Conservation (phyloP, 1,140 invertebrate genomes). For the Cherax quadricarinatus region DNA sequence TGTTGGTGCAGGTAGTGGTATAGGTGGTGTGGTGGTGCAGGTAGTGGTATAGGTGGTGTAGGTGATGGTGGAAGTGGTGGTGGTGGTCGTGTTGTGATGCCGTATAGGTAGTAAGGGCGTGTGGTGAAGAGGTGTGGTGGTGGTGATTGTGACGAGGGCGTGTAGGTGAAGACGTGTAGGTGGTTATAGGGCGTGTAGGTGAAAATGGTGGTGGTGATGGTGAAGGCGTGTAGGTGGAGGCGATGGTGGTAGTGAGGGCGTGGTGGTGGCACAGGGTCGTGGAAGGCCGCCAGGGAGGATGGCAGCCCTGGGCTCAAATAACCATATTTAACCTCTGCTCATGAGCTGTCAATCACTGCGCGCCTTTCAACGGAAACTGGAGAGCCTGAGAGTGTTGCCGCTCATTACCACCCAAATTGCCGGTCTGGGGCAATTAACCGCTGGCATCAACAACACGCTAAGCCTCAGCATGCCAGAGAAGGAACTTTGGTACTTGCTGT, state of each 20-base stretch:
- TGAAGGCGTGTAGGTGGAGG: background rate
- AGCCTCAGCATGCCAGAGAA: background rate
- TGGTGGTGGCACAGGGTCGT: background rate
- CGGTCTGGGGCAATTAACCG: constrained; percentile 41
- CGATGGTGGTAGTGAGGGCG: background rate
- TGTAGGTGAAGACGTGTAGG: background rate
- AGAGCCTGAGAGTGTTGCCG: constrained; percentile 30
- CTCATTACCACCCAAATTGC: constrained; percentile 37
- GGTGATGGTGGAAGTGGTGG: too few relatives aligned
- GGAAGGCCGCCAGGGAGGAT: background rate
- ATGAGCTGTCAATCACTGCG: constrained; percentile 48
- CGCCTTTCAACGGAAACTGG: constrained; percentile 54
- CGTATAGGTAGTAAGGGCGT: too few relatives aligned
- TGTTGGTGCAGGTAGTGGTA: too few relatives aligned
- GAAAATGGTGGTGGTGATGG: too few relatives aligned
- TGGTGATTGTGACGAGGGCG: background rate
- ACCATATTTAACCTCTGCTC: constrained; percentile 41
- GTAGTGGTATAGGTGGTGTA: background rate
- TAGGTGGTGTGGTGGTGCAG: background rate
- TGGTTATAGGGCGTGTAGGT: background rate
- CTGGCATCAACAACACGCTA: constrained; percentile 18
- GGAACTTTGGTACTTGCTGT: background rate
- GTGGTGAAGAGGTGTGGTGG: too few relatives aligned
- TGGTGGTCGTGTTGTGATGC: too few relatives aligned
- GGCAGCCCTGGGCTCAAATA: constrained; percentile 7